phyloP scores from a whole-genome alignment of 2,113 vertebrate species.

The Pagrus major region DNA sequence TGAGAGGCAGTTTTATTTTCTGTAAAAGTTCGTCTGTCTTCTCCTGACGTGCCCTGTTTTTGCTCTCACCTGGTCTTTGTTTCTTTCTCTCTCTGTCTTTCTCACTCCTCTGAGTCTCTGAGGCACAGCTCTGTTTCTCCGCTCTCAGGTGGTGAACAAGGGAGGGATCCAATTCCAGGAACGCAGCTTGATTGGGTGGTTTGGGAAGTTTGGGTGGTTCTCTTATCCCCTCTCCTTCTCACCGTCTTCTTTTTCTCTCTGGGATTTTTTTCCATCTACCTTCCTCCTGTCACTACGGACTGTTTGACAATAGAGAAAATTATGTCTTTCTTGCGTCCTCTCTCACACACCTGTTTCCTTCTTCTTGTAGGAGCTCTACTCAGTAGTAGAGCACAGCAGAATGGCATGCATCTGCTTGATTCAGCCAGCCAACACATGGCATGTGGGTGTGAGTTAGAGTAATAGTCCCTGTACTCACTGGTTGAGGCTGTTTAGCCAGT shows the following conservation, averaged over 20 bases:
- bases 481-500: slow-evolving; percentile 91
- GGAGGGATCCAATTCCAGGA: slow-evolving; percentile 76
- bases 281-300: slow-evolving; percentile 10
- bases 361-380: background rate
- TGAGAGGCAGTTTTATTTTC: slow-evolving; percentile 15
- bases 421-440: slow-evolving; percentile 60
- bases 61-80: slow-evolving; percentile 54
- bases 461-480: slow-evolving; percentile 72
- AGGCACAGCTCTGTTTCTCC: slow-evolving; percentile 70
- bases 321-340: slow-evolving; percentile 8
- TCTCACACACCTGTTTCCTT: slow-evolving; percentile 41
- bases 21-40: slow-evolving; percentile 27
- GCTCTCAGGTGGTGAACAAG: slow-evolving; percentile 77
- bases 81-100: slow-evolving; percentile 20
- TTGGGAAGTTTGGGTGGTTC: slow-evolving; percentile 78
- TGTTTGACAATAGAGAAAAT: slow-evolving; percentile 14
- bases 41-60: slow-evolving; percentile 13
- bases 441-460: slow-evolving; percentile 66
- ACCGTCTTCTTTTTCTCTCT: slow-evolving; percentile 24
- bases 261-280: slow-evolving; percentile 33
- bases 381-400: slow-evolving; percentile 5
- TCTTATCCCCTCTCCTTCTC: slow-evolving; percentile 29
- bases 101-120: slow-evolving; percentile 58
- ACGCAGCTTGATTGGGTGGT: slow-evolving; percentile 76
- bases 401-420: slow-evolving; percentile 40